A percentile compares a stretch with the other conserved stretches of the same genome.
phyloP scores from a whole-genome alignment of 2,888 invertebrate genomes.

The Latrodectus elegans region DNA sequence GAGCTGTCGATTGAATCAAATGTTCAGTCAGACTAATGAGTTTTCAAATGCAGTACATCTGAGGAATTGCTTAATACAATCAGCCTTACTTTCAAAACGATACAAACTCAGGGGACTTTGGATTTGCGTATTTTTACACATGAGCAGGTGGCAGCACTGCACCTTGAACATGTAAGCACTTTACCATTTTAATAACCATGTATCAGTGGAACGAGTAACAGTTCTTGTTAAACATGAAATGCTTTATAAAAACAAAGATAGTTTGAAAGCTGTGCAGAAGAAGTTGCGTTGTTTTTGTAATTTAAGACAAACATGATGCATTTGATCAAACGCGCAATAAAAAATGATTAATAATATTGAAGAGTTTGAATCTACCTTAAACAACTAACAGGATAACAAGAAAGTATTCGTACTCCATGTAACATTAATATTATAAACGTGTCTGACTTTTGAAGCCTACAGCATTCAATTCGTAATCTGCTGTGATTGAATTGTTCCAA shows the following conservation, averaged over 20 bases:
- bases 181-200: neutral
- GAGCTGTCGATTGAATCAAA: too few relatives aligned
- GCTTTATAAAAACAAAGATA: neutral
- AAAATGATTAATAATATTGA: constrained; percentile 8
- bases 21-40: too few relatives aligned
- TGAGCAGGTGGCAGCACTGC: constrained; percentile 6
- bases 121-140: neutral
- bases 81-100: neutral
- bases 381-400: neutral
- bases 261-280: neutral
- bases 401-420: neutral
- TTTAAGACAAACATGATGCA: neutral
- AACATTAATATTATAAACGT: neutral
- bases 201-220: neutral
- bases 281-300: neutral
- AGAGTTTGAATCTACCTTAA: neutral
- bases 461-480: constrained; percentile 2
- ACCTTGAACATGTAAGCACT: neutral
- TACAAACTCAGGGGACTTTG: neutral
- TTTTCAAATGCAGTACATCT: too few relatives aligned
- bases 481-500: neutral
- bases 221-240: neutral
- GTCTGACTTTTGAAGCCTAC: neutral
- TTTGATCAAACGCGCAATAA: neutral
- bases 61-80: too few relatives aligned